Evolutionary conservation across 2,888 invertebrate species (phyloP), one percentile per base, ranked within the genome.

Genomic region (Troides oblongomaculatus): DNA sequence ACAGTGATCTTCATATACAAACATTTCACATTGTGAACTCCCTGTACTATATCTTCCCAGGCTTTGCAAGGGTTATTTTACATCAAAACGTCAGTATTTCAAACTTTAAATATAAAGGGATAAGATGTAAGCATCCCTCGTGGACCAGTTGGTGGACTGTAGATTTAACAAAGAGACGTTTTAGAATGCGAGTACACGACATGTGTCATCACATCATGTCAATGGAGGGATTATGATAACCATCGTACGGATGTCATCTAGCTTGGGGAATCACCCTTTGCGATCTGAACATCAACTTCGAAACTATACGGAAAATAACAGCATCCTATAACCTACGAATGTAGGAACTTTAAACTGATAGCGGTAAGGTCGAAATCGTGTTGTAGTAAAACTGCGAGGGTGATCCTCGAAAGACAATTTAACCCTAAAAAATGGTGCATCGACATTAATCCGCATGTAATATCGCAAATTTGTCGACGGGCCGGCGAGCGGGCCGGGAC

Each of bases 161-260:
- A 74, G 77, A 81, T 82, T 84, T 89, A 88, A 89, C 84, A 85
- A 86, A 88, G 81, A 81, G 83, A 88, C 87, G 87, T 90, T 92
- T 88, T 89, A 86, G 84, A 88, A 84, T 88, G 85, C 88, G 87
- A 87, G 83, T 80, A 79, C 87, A 86, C 90, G 92, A 92, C 92
- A 92, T 92, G 92, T 92, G 92, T 92, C 92, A 90, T 92, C 92
- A 92, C 92, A 92, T 92, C 88, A 90, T 86, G 89, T 92, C 92
- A 91, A 91, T 91, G 91, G 87, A 85, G 88, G 91, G 92, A 92
- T 92, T 92, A 92, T 91, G 92, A 92, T 92, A 92, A 91, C 92
- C 86, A 92, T 92, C 92, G 90, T 86, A 85, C 88, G 87, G 86
- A 90, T 90, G 89, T 83, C 89, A 90, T 90, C 90, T 87, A 89